A percentile compares a stretch with the other conserved stretches of the same genome.
Conservation (phyloP, 2,888 invertebrate species). For the Plutella xylostella region DNA sequence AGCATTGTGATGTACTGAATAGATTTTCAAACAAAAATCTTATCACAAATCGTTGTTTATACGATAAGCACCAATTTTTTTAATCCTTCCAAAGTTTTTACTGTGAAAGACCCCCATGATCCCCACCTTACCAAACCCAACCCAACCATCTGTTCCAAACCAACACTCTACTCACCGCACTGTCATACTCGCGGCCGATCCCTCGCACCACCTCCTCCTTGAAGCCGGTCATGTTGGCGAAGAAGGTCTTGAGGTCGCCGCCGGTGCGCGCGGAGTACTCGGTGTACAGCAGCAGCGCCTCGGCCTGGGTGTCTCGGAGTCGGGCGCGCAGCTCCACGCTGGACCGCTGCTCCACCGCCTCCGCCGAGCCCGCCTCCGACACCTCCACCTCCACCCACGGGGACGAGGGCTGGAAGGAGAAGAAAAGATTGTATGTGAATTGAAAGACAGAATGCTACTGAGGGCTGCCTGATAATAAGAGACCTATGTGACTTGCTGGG, state of each 20-base stretch:
- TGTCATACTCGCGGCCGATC: conserved; percentile 22
- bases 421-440: neutral
- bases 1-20: no score
- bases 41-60: no score
- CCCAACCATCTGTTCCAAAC: no score
- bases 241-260: conserved; percentile 35
- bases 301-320: conserved; percentile 30
- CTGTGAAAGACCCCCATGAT: no score
- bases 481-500: no score
- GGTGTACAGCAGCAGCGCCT: conserved; percentile 45
- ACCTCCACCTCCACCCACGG: conserved; percentile 26
- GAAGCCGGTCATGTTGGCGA: conserved; percentile 33
- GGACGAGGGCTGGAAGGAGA: conserved; percentile 5
- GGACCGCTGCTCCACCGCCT: conserved; percentile 32
- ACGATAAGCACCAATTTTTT: no score
- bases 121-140: no score
- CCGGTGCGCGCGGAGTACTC: conserved; percentile 41
- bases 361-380: conserved; percentile 21
- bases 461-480: no score
- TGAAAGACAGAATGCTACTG: no score
- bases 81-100: no score
- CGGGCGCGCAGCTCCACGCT: conserved; percentile 34
- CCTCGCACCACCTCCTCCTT: conserved; percentile 25
- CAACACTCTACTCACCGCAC: conserved; percentile 40
- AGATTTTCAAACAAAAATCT: no score